Conservation (phyloP, 2,888 invertebrate genomes). For the Phasia obesa region DNA sequence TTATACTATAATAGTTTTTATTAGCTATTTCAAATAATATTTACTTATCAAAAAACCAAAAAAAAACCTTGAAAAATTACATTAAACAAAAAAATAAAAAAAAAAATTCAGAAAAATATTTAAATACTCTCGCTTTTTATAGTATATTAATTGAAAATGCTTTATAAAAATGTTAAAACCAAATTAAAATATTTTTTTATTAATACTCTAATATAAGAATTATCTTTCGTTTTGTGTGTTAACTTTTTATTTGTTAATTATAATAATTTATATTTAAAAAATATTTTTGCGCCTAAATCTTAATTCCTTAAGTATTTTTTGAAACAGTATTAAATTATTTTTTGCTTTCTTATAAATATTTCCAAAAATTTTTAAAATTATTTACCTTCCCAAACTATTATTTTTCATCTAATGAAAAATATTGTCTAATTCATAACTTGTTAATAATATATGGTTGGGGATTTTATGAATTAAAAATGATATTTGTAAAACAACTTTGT, state of each 20-base stretch:
- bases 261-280: slow-evolving; percentile 9
- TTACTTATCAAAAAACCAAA: slow-evolving; percentile 28
- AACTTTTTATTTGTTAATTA: slow-evolving; percentile 12
- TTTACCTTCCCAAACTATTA: too few relatives aligned
- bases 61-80: slow-evolving; percentile 22
- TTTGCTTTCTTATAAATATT: neutral
- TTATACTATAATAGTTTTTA: slow-evolving; percentile 23
- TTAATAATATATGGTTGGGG: too few relatives aligned
- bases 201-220: slow-evolving; percentile 7
- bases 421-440: too few relatives aligned
- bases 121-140: slow-evolving; percentile 26
- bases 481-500: too few relatives aligned
- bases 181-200: slow-evolving; percentile 27
- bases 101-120: neutral
- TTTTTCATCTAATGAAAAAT: too few relatives aligned
- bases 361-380: too few relatives aligned
- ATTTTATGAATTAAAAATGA: too few relatives aligned
- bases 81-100: slow-evolving; percentile 8
- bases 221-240: slow-evolving; percentile 1
- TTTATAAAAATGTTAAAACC: slow-evolving; percentile 21
- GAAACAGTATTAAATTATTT: slow-evolving; percentile 27
- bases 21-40: slow-evolving; percentile 40
- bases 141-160: slow-evolving; percentile 15
- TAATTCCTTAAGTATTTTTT: slow-evolving; percentile 8
- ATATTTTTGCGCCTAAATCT: slow-evolving; percentile 37